Base-by-base conservation (phyloP, 1,140 invertebrate genomes). In the Lysiphlebus fabarum region DNA sequence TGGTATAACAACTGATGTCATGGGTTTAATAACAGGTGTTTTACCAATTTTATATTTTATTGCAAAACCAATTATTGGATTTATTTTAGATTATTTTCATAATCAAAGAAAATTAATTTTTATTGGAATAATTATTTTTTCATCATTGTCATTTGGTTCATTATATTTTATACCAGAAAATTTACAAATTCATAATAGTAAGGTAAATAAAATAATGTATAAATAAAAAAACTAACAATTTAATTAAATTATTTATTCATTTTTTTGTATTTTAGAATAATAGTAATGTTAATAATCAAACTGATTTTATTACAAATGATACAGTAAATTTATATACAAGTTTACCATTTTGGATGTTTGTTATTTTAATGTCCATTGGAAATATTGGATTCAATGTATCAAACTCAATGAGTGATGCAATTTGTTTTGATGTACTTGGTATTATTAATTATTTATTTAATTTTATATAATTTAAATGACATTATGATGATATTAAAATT, bases 341-440 rank as follows among this genome's bases (percentile, higher is more conserved):
- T 0, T 58, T 70, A 0, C 81, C 81, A 11, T 92, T 92, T 67
- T 90, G 88, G 89, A 75, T 81, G 10, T 91, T 89, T 65, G 83
- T 90, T 0, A 62, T 87, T 5, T 69, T 90, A 6, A 85, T 90
- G 78, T 86, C 85, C 36, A 57, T 89, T 2, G 89, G 89, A 37
- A 87, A 83, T 2, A 86, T 91, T 62, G 85, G 86, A 12, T 91
- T 87, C 67, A 91, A 91, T 71, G 87, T 91, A 1, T 81, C 82
- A 14, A 91, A 90, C 66, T 88, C 85, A 54, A 86, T 90, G 34
- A 88, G 86, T 40, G 90, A 91, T 76, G 88, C 89, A 26, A 86
- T 91, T 53, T 91, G 89, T 74, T 92, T 91, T 68, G 89, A 91
- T 76, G 78, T 91, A 43, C 82, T 92, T 44, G 89, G 89, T 86